These are phyloP conservation scores for Ametastegia equiseti DNA, from an alignment of 2,888 invertebrate genomes.

Conservation along the genomic window DNA sequence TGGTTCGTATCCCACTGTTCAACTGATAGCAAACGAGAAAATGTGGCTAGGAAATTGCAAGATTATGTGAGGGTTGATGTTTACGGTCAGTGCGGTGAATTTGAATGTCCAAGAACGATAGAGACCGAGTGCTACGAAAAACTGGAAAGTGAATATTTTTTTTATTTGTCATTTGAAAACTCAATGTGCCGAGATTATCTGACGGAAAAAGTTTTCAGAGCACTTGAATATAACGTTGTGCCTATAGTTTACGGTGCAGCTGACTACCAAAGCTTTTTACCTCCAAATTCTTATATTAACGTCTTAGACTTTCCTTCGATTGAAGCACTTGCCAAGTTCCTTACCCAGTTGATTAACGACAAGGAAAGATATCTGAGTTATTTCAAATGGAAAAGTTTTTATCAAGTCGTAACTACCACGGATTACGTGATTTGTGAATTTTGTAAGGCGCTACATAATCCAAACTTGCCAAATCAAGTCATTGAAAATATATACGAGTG, in stretches of 20 bases:
- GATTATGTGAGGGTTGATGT: slow-evolving; percentile 78
- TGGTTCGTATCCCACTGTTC: slow-evolving; percentile 74
- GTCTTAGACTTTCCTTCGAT: slow-evolving; percentile 78
- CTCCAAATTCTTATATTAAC: slow-evolving; percentile 78
- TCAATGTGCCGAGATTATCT: slow-evolving; percentile 82
- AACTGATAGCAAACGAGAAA: slow-evolving; percentile 71
- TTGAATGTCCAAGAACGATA: slow-evolving; percentile 10
- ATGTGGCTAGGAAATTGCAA: slow-evolving; percentile 72
- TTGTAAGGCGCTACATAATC: slow-evolving; percentile 17
- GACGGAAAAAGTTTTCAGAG: slow-evolving; percentile 80
- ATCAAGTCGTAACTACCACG: slow-evolving; percentile 50
- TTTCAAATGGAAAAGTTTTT: slow-evolving; percentile 78
- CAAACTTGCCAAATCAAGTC: neutral
- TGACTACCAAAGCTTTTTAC: slow-evolving; percentile 78
- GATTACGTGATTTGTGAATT: slow-evolving; percentile 7
- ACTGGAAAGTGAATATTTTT: slow-evolving; percentile 79
- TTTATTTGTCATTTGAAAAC: slow-evolving; percentile 84
- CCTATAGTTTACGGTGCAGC: slow-evolving; percentile 84
- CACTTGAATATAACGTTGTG: slow-evolving; percentile 78
- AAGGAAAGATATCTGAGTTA: slow-evolving; percentile 79
- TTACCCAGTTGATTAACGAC: slow-evolving; percentile 76
- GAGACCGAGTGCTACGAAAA: slow-evolving; percentile 73
- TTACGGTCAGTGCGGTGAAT: slow-evolving; percentile 78
- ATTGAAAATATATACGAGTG: neutral
- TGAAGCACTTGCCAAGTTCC: slow-evolving; percentile 76